A percentile compares a stretch with the other conserved stretches of the same genome.
phyloP scores from a whole-genome alignment of 2,888 invertebrate genomes.

The Trichogramma dendrolimi region DNA sequence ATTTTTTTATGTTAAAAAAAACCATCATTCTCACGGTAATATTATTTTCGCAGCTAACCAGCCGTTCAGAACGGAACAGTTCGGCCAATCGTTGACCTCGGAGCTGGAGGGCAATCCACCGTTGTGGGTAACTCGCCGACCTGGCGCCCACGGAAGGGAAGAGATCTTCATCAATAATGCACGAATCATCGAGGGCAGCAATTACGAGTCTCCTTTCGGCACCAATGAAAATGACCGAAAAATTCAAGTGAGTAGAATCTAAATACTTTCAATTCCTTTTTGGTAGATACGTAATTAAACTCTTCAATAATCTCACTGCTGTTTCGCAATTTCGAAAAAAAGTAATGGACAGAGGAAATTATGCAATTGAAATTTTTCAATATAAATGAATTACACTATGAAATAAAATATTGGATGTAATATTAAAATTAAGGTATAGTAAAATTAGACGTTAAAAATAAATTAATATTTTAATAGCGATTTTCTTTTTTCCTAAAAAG shows the following conservation, averaged over 20 bases:
- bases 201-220: constrained; percentile 61
- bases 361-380: too few relatives aligned
- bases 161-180: constrained; percentile 87
- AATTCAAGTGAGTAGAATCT: constrained; percentile 57
- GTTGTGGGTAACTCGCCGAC: constrained; percentile 73
- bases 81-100: constrained; percentile 67
- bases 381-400: too few relatives aligned
- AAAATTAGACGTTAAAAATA: too few relatives aligned
- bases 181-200: constrained; percentile 67
- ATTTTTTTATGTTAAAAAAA: constrained; percentile 26
- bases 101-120: constrained; percentile 82
- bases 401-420: too few relatives aligned
- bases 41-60: constrained; percentile 64
- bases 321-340: too few relatives aligned
- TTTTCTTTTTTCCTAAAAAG: too few relatives aligned
- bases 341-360: too few relatives aligned
- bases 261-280: not conserved
- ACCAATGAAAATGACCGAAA: constrained; percentile 50
- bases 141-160: constrained; percentile 59
- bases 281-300: not conserved
- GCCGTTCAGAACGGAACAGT: constrained; percentile 65
- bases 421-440: too few relatives aligned
- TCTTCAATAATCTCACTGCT: too few relatives aligned
- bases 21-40: not conserved
- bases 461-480: too few relatives aligned